Conservation (phyloP, 2,888 invertebrate genomes). For the Charanyca ferruginea region DNA sequence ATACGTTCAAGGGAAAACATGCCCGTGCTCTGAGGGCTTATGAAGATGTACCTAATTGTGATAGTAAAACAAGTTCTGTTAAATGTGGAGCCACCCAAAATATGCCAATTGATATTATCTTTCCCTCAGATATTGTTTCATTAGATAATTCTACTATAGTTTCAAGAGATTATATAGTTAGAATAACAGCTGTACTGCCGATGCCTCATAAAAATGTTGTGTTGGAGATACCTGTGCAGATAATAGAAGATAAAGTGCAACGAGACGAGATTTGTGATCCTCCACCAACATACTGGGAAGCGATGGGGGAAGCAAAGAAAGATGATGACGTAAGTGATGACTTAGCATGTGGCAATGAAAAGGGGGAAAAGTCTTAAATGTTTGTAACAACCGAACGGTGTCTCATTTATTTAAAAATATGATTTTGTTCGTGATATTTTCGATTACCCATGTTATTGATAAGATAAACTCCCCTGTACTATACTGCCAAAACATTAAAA, state of each 20-base stretch:
- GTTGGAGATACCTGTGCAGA: constrained; percentile 69
- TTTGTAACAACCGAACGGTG: background rate
- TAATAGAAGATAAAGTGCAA: constrained; percentile 59
- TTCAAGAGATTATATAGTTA: constrained; percentile 64
- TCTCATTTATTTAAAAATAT: background rate
- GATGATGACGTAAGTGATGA: constrained; percentile 29
- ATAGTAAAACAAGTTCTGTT: constrained; percentile 62
- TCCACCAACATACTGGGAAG: constrained; percentile 72
- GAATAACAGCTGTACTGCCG: constrained; percentile 65
- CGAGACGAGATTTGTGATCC: constrained; percentile 36
- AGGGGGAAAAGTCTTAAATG: constrained; percentile 6
- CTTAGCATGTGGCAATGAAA: constrained; percentile 8
- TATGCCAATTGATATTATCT: constrained; percentile 55
- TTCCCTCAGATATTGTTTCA: constrained; percentile 50
- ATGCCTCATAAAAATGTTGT: constrained; percentile 67
- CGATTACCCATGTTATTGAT: constrained; percentile 14
- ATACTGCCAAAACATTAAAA: background rate
- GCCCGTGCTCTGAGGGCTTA: constrained; percentile 35
- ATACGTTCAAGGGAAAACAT: constrained; percentile 57
- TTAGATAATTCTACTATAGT: constrained; percentile 68
- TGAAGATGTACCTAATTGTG: constrained; percentile 59
- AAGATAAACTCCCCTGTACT: background rate
- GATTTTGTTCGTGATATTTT: too few species aligned
- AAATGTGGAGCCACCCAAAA: constrained; percentile 54
- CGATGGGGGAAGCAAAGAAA: constrained; percentile 56